Conservation (phyloP, 2,888 invertebrate genomes). For the Lithophane leautieri region DNA sequence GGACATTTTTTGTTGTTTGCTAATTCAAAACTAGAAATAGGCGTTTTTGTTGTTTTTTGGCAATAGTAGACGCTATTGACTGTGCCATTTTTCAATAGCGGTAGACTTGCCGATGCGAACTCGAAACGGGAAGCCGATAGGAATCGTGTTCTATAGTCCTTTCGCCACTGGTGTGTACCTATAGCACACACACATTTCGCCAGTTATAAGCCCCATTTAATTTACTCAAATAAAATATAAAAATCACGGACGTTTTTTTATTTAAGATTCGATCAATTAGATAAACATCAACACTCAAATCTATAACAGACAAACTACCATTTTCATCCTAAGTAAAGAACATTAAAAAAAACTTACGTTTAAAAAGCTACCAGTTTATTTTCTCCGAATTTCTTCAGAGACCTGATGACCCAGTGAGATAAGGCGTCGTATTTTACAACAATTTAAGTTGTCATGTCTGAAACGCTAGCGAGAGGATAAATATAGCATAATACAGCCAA, state of each 20-base stretch:
- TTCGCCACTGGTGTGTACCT: too few species aligned
- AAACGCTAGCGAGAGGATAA: constrained; percentile 28
- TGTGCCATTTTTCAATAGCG: too few species aligned
- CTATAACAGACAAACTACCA: not conserved
- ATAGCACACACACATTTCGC: too few species aligned
- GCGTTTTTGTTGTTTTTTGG: too few species aligned
- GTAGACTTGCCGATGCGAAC: too few species aligned
- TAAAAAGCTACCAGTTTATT: constrained; percentile 28
- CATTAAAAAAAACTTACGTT: constrained; percentile 23
- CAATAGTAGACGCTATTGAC: too few species aligned
- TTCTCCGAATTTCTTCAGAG: constrained; percentile 34
- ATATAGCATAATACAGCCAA: constrained; percentile 26
- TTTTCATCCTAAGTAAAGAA: constrained; percentile 4
- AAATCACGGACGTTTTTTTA: constrained; percentile 21
- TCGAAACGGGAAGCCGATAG: too few species aligned
- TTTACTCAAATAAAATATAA: not conserved
- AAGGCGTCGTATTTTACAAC: constrained; percentile 38
- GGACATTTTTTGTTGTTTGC: too few species aligned
- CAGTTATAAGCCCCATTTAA: too few species aligned
- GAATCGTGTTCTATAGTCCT: too few species aligned
- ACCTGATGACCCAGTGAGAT: constrained; percentile 43
- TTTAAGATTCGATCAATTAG: constrained; percentile 14
- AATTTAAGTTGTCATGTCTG: constrained; percentile 47
- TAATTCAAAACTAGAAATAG: too few species aligned
- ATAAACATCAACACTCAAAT: constrained; percentile 36